Conservation (phyloP, 2,888 invertebrate species). For the Tineola bisselliella region DNA sequence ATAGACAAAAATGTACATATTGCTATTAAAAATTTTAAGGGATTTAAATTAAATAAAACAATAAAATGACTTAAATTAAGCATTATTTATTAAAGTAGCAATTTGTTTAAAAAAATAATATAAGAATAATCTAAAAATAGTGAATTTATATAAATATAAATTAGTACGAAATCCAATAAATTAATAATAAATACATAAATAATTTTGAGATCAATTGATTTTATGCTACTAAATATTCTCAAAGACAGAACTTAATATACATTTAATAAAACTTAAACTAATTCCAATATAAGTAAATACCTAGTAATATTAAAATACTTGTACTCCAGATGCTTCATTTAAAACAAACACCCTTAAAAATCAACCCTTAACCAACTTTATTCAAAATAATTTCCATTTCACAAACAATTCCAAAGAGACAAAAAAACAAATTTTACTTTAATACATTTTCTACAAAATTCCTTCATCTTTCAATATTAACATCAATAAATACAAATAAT, state of each 20-base stretch:
- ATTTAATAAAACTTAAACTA: background rate
- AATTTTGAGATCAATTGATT: background rate
- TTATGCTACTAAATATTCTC: background rate
- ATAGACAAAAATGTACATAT: too few species aligned
- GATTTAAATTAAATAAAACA: background rate
- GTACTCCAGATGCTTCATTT: constrained; percentile 9
- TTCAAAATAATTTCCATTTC: too few species aligned
- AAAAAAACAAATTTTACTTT: background rate
- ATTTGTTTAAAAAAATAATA: constrained; percentile 6
- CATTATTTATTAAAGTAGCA: background rate
- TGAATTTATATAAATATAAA: background rate
- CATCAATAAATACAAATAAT: background rate
- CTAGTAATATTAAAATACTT: constrained; percentile 7
- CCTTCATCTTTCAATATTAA: too few species aligned
- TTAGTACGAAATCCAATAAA: background rate
- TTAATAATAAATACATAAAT: background rate
- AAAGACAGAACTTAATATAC: too few species aligned
- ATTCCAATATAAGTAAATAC: background rate
- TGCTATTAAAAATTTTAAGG: too few species aligned
- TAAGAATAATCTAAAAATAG: background rate
- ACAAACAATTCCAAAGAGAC: background rate
- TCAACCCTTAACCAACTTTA: background rate
- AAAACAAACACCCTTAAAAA: background rate
- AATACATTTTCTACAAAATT: background rate
- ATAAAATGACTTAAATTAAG: background rate